phyloP scores from a whole-genome alignment of 1,140 invertebrate species.

The Whitmania pigra region DNA sequence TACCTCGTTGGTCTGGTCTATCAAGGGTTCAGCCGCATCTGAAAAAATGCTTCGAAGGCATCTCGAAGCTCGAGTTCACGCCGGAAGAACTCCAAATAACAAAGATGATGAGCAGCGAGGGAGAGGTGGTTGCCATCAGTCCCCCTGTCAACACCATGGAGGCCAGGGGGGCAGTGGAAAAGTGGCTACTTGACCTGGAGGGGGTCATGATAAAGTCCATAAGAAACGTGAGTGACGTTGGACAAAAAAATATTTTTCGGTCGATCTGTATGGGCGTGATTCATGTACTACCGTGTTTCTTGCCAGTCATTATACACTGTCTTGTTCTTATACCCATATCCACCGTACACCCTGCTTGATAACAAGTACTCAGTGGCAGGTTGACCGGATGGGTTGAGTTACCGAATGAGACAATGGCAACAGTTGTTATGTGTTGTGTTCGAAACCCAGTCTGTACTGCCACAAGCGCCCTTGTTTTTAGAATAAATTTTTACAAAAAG shows the following conservation, averaged over 20 bases:
- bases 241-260: too few species aligned
- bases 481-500: too few species aligned
- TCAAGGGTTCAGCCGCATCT: slow-evolving; percentile 83
- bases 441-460: too few species aligned
- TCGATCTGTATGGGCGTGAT: background rate
- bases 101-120: slow-evolving; percentile 75
- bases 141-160: slow-evolving; percentile 69
- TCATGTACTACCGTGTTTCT: background rate
- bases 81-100: slow-evolving; percentile 68
- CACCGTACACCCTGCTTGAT: background rate
- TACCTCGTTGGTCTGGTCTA: background rate
- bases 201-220: slow-evolving; percentile 60
- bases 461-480: too few species aligned
- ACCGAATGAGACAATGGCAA: too few species aligned
- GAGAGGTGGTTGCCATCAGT: slow-evolving; percentile 60
- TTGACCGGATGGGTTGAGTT: too few species aligned
- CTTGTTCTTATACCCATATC: background rate
- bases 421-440: too few species aligned
- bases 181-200: slow-evolving; percentile 86
- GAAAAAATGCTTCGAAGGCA: slow-evolving; percentile 82
- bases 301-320: background rate
- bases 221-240: too few species aligned
- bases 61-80: slow-evolving; percentile 20
- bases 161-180: slow-evolving; percentile 81
- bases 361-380: too few species aligned